Conservation (phyloP, 2,888 invertebrate genomes). For the Polylopha cassiicola region DNA sequence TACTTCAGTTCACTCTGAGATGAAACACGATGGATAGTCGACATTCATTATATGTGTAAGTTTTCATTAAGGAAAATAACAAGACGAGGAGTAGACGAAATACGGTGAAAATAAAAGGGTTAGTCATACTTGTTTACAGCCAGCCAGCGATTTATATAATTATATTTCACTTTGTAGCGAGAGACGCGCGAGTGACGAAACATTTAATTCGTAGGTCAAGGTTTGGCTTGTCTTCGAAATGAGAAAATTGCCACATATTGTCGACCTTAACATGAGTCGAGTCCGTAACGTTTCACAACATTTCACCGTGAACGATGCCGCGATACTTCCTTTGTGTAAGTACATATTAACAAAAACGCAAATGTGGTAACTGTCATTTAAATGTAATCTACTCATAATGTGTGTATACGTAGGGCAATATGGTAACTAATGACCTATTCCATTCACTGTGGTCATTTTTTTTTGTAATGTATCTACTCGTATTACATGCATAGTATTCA, state of each 20-base stretch:
- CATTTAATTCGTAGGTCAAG: conserved; percentile 75
- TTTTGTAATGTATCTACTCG: not conserved
- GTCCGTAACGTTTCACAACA: conserved; percentile 60
- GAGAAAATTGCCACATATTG: conserved; percentile 74
- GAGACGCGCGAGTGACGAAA: conserved; percentile 58
- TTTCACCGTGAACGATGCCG: conserved; percentile 41
- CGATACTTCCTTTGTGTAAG: conserved; percentile 29
- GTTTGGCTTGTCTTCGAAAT: conserved; percentile 72
- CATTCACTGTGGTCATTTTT: conserved; percentile 1
- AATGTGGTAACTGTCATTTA: not conserved
- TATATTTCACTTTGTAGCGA: conserved; percentile 49
- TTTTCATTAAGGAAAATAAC: conserved; percentile 11
- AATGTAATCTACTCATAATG: no score
- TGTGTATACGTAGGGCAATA: no score
- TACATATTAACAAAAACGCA: not conserved
- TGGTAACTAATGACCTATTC: conserved; percentile 4
- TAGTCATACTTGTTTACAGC: conserved; percentile 27
- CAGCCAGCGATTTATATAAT: conserved; percentile 19
- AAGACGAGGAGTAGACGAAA: not conserved
- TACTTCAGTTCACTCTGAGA: not conserved
- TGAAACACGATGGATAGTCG: not conserved
- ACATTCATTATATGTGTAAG: conserved; percentile 5
- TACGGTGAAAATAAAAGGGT: conserved; percentile 19
- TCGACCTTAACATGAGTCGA: conserved; percentile 65
- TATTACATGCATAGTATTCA: conserved; percentile 1